phyloP scores from a whole-genome alignment of 2,797 vertebrate genomes.

The Champsocephalus gunnari region DNA sequence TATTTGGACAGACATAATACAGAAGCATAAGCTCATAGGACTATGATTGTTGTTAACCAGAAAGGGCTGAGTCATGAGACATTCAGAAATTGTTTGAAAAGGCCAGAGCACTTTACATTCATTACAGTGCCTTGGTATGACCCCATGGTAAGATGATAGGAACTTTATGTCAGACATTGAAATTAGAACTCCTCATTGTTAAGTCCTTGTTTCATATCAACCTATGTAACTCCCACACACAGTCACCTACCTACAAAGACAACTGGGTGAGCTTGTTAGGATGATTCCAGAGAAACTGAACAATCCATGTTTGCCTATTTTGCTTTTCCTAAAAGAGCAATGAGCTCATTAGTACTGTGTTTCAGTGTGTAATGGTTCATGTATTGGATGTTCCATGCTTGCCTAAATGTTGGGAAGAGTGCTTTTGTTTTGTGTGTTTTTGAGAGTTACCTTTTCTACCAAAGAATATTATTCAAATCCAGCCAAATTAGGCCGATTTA shows the following conservation, averaged over 20 bases:
- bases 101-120: constrained; percentile 72
- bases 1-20: constrained; percentile 25
- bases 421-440: constrained; percentile 24
- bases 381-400: constrained; percentile 6
- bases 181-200: constrained; percentile 31
- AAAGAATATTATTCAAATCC: constrained; percentile 58
- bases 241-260: constrained; percentile 23
- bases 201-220: constrained; percentile 28
- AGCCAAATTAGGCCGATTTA: constrained; percentile 9
- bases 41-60: constrained; percentile 53
- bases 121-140: constrained; percentile 79
- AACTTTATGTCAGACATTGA: neutral
- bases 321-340: constrained; percentile 25
- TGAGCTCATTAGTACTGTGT: constrained; percentile 39
- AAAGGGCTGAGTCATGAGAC: constrained; percentile 58
- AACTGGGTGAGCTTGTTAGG: constrained; percentile 10
- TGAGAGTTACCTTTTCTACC: constrained; percentile 37
- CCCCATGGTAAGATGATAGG: constrained; percentile 28
- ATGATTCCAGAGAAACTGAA: constrained; percentile 16
- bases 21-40: constrained; percentile 21
- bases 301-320: neutral
- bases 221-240: constrained; percentile 19
- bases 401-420: neutral
- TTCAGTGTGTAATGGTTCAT: constrained; percentile 7
- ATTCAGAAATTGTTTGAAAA: constrained; percentile 29